Base-by-base conservation (phyloP, 2,888 invertebrate genomes). In the Tachina fera region DNA sequence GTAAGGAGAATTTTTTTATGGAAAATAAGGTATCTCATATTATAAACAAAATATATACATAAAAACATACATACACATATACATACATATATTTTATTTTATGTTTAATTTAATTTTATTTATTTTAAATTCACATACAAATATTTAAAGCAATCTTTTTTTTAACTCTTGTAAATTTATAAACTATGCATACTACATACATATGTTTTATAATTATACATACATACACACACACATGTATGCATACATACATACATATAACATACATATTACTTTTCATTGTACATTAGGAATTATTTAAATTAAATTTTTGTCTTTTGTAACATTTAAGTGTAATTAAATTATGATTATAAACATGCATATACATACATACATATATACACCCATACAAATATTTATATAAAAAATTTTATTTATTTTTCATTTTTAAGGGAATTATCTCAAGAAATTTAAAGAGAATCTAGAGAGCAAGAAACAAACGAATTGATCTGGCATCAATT, bases 11-110 rank as follows among this genome's bases (percentile, higher is more conserved):
- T 68, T 51, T 39, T 60, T 74, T 63, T 39, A 74, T 82, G 63
- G 76, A 83, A 72, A 81, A 84, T 82, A 78, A 77, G 74, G 82
- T 84, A 82, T 80, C 79, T 76, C 82, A 78, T 85, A 83, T 67
- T 71, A 68, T 74, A 84, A 77, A 87, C 47, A 81, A 87, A 81
- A 83, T 78, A 77, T 60, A 61, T 31, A 49, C 16, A 31, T 31
- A 31, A 5, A 31, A 6, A 31, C 5, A 31, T 6, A 31, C 31
- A 31, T 9, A 58, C 31, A 58, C 14, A 58, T n/a, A n/a, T n/a
- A n/a, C 14, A 39, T 58, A 31, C 31, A 19, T 75, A 67, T 63
- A 61, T 19, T 53, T 75, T 79, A 83, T 79, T 67, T 77, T 65
- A 41, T 45, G 19, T 79, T 71, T 72, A 19, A 19, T 47, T 63